Base-by-base conservation (phyloP, 2,888 invertebrate genomes). In the Pecten maximus region DNA sequence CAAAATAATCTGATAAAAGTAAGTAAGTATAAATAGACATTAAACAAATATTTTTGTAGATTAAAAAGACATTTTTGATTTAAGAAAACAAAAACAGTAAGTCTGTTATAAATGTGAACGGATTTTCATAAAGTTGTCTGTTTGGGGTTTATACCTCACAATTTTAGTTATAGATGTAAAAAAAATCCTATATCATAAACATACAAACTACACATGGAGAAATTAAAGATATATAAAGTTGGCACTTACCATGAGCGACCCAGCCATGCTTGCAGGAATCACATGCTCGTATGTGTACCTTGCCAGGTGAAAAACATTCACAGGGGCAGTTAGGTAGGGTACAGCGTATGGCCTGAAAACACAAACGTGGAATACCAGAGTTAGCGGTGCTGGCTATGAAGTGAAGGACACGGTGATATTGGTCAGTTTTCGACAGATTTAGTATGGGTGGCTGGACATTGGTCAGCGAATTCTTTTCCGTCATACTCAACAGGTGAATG, bases 211-310 rank as follows among this genome's bases (percentile, higher is more conserved):
- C 6, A 54, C 19, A 74, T 28, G 28, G 16, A 35, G 35, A 74
- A 35, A 74, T 28, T 35, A 74, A 74, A 8, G 28, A 74, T 35
- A 74, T 74, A 60, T 88, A 50, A 89, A 90, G 48, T 16, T 44
- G 28, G 87, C 88, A 95, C 98, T 98, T 96, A 98, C 98, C 98
- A 96, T 98, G 98, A 94, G 98, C 97, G 91, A 98, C 98, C 98
- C 98, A 98, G 93, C 98, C 98, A 96, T 98, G 98, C 95, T 97
- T 97, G 96, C 98, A 98, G 93, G 97, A 97, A 95, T 98, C 98
- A 97, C 98, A 98, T 96, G 97, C 97, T 90, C 98, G 97, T 92
- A 98, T 97, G 95, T 97, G 97, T 93, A 97, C 96, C 96, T 98
- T 98, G 90, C 98, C 98, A 44, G 98, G 98, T 74, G 97, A 97